These are phyloP conservation scores for Sylvilagus bachmani DNA, from an alignment of 2,113 vertebrate genomes.

Conservation along the genomic window DNA sequence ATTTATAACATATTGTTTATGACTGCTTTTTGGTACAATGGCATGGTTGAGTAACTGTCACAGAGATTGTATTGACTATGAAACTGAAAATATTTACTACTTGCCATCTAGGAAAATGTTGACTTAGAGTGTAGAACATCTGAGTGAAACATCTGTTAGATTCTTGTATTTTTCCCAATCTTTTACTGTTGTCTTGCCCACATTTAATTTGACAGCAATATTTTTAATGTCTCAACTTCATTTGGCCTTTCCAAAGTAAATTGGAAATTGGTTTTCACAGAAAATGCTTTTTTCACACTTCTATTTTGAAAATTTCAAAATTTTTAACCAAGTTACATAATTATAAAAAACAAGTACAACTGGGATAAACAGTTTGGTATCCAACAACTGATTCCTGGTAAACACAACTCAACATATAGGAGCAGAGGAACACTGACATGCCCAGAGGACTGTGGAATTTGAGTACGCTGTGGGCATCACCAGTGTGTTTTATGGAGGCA, in stretches of 20 bases:
- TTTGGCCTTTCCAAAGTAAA: constrained; percentile 6
- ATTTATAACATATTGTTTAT: neutral
- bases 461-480: neutral
- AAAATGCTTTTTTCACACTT: neutral
- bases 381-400: neutral
- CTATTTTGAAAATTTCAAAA: constrained; percentile 4
- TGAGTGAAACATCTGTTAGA: neutral
- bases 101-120: neutral
- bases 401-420: neutral
- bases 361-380: neutral
- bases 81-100: constrained; percentile 16
- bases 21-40: neutral
- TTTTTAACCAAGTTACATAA: neutral
- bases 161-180: neutral
- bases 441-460: no score
- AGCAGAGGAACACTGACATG: neutral
- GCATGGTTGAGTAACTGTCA: neutral
- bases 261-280: constrained; percentile 30
- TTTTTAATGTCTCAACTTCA: constrained; percentile 32
- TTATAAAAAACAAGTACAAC: neutral
- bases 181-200: neutral
- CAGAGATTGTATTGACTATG: neutral
- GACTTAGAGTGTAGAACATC: neutral
- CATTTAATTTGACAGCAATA: constrained; percentile 5
- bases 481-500: neutral